Conservation (phyloP, 2,797 vertebrate species). For the Trachops cirrhosus region DNA sequence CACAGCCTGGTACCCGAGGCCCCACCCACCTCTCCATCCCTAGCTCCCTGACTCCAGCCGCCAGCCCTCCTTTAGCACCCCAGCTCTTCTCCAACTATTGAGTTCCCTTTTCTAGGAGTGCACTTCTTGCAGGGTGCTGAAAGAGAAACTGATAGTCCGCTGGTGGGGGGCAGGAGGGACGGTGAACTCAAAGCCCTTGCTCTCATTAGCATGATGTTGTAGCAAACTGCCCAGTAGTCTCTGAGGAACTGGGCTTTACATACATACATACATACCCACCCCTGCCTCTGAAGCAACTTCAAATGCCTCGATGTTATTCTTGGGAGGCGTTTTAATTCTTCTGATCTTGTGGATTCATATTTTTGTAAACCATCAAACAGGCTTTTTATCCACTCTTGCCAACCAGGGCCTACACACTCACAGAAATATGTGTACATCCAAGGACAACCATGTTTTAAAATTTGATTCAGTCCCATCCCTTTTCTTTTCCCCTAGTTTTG, state of each 20-base stretch:
- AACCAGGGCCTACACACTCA: not conserved
- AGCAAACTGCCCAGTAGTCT: slow-evolving; percentile 13
- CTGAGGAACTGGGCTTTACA: not conserved
- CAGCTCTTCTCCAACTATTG: not conserved
- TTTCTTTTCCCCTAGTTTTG: not conserved
- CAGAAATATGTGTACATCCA: slow-evolving; percentile 12
- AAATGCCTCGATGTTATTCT: slow-evolving; percentile 33
- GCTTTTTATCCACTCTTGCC: slow-evolving; percentile 14
- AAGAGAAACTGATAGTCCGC: not conserved
- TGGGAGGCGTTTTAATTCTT: not conserved
- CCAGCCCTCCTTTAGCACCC: not conserved
- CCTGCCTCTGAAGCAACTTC: not conserved
- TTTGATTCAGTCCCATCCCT: not conserved
- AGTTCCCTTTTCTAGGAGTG: not conserved
- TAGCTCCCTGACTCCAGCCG: slow-evolving; percentile 33
- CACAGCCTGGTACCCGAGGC: not conserved
- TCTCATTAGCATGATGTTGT: not conserved
- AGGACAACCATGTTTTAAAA: not conserved
- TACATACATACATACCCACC: not conserved
- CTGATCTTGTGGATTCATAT: slow-evolving; percentile 3
- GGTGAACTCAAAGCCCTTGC: slow-evolving; percentile 1
- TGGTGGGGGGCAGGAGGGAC: too few relatives aligned
- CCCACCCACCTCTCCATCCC: not conserved
- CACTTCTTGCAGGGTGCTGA: not conserved
- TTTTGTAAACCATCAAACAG: slow-evolving; percentile 2